Percentiles rank a stretch among this genome's conserved stretches.
phyloP scores from a whole-genome alignment of 2,113 vertebrate species.

The Rhinopithecus roxellana region DNA sequence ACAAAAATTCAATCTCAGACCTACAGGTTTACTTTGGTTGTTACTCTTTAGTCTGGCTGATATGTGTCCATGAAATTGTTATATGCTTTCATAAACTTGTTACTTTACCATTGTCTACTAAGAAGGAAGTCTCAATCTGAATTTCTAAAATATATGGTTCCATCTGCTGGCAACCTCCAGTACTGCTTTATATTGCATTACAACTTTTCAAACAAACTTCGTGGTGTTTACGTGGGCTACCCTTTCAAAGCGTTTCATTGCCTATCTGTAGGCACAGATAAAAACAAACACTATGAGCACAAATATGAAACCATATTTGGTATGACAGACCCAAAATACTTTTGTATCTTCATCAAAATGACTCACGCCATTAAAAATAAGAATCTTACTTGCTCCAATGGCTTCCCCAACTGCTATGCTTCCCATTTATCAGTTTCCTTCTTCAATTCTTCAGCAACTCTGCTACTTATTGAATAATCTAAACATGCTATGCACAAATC shows the following conservation, averaged over 20 bases:
- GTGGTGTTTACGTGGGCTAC: not conserved
- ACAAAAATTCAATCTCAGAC: conserved; percentile 2
- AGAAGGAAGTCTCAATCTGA: conserved; percentile 35
- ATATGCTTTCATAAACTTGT: not conserved
- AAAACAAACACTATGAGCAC: not conserved
- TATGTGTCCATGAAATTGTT: not conserved
- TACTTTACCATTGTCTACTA: conserved; percentile 21
- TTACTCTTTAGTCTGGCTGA: not conserved
- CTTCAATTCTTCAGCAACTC: not conserved
- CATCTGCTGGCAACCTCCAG: conserved; percentile 76
- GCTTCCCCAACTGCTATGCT: not conserved
- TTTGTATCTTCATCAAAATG: not conserved
- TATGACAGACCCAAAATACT: not conserved
- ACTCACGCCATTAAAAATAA: not conserved
- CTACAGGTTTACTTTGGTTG: not conserved
- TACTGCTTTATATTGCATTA: conserved; percentile 35
- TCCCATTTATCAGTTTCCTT: not conserved
- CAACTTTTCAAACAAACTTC: not conserved
- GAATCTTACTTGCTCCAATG: not conserved
- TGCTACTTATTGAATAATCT: not conserved
- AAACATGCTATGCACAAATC: not conserved
- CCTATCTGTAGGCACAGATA: not conserved
- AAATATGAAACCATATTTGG: not conserved
- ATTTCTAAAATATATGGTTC: conserved; percentile 74
- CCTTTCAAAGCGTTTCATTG: not conserved